These are phyloP conservation scores for Uria lomvia DNA, from an alignment of 2,113 vertebrate species.

Conservation along the genomic window DNA sequence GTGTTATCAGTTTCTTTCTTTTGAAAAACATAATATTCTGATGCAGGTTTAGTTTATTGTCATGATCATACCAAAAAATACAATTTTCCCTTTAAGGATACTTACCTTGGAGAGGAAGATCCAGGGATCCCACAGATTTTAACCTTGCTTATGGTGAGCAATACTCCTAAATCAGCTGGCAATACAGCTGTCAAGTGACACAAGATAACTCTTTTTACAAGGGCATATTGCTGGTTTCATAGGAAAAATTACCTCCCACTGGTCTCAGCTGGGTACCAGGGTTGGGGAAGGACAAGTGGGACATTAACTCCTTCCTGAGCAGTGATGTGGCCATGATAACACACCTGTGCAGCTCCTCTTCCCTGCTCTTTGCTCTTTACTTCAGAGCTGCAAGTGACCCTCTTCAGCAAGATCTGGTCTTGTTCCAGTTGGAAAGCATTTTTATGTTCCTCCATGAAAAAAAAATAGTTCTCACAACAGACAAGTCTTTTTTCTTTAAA, in stretches of 20 bases:
- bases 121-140: neutral
- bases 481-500: neutral
- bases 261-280: neutral
- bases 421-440: neutral
- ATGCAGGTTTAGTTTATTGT: neutral
- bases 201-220: neutral
- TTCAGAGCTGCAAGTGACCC: neutral
- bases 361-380: neutral
- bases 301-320: neutral
- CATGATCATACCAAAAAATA: neutral
- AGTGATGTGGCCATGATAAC: neutral
- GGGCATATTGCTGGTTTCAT: neutral
- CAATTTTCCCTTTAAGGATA: neutral
- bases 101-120: neutral
- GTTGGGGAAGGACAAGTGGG: neutral
- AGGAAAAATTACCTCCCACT: neutral
- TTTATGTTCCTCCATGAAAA: neutral
- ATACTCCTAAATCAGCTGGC: neutral
- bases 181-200: neutral
- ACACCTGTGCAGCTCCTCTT: neutral
- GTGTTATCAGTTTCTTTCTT: neutral
- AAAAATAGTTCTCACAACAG: neutral
- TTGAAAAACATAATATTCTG: neutral
- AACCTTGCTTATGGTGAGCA: neutral
- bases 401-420: neutral